Evolutionary conservation across 2,888 invertebrate species (phyloP).

Genomic region (Thera britannica): DNA sequence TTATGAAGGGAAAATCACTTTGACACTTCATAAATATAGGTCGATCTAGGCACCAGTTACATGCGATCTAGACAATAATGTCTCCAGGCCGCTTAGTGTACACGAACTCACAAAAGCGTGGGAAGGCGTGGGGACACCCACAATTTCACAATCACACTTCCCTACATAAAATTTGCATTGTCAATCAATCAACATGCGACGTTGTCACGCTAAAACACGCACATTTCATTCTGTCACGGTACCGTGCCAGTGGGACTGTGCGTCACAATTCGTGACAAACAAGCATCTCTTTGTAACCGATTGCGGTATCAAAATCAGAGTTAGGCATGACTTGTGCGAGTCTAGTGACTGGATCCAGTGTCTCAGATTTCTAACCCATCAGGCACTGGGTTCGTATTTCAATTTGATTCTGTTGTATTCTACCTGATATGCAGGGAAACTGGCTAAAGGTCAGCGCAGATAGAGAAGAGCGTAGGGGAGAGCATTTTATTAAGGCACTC

Average conservation of each 20-base stretch:
- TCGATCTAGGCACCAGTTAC: too few relatives aligned
- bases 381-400: too few relatives aligned
- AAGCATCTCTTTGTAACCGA: conserved; percentile 17
- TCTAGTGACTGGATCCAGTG: too few relatives aligned
- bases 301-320: conserved; percentile 5
- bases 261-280: conserved; percentile 45
- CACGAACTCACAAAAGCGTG: conserved; percentile 13
- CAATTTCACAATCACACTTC: conserved; percentile 52
- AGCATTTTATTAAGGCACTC: too few relatives aligned
- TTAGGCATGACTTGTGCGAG: not conserved
- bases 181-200: conserved; percentile 67
- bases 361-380: not conserved
- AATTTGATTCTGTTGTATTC: too few relatives aligned
- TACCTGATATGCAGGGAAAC: too few relatives aligned
- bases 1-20: too few relatives aligned
- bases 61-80: too few relatives aligned
- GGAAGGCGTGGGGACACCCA: conserved; percentile 40
- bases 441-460: too few relatives aligned
- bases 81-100: not conserved
- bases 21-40: too few relatives aligned
- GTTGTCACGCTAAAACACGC: conserved; percentile 65
- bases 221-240: conserved; percentile 61
- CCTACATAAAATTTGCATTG: conserved; percentile 57
- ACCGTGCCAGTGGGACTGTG: conserved; percentile 44
- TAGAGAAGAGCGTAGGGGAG: too few relatives aligned